phyloP scores from a whole-genome alignment of 2,797 vertebrate genomes.

The Crenichthys baileyi region DNA sequence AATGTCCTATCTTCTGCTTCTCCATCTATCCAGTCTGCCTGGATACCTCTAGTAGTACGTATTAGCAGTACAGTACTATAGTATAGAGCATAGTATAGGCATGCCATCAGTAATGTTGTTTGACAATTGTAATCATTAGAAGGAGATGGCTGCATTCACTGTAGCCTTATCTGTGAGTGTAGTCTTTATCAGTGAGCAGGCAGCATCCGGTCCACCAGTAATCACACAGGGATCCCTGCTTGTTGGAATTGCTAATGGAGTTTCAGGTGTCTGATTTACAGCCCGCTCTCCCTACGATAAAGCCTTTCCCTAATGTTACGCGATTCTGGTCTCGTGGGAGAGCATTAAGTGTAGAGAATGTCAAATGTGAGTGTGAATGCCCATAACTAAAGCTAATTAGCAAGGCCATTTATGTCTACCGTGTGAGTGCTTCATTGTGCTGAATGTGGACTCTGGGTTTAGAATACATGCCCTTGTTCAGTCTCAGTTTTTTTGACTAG shows the following conservation, averaged over 20 bases:
- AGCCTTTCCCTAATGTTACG: slow-evolving; percentile 58
- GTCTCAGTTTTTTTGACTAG: background rate
- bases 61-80: background rate
- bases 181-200: slow-evolving; percentile 55
- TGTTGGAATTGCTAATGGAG: slow-evolving; percentile 62
- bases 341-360: slow-evolving; percentile 63
- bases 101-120: background rate
- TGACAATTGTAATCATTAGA: slow-evolving; percentile 1
- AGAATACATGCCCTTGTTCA: background rate
- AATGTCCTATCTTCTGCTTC: background rate
- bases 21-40: background rate
- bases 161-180: slow-evolving; percentile 39
- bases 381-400: slow-evolving; percentile 70
- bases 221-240: slow-evolving; percentile 58
- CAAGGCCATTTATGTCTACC: slow-evolving; percentile 33
- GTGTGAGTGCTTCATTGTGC: slow-evolving; percentile 15
- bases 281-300: slow-evolving; percentile 38
- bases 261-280: slow-evolving; percentile 73
- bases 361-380: slow-evolving; percentile 59
- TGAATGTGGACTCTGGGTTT: slow-evolving; percentile 9
- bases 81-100: background rate
- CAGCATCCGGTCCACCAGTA: slow-evolving; percentile 45
- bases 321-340: slow-evolving; percentile 56
- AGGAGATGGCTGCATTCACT: slow-evolving; percentile 17
- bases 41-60: background rate